phyloP scores from a whole-genome alignment of 2,113 vertebrate species.

The Passer domesticus region DNA sequence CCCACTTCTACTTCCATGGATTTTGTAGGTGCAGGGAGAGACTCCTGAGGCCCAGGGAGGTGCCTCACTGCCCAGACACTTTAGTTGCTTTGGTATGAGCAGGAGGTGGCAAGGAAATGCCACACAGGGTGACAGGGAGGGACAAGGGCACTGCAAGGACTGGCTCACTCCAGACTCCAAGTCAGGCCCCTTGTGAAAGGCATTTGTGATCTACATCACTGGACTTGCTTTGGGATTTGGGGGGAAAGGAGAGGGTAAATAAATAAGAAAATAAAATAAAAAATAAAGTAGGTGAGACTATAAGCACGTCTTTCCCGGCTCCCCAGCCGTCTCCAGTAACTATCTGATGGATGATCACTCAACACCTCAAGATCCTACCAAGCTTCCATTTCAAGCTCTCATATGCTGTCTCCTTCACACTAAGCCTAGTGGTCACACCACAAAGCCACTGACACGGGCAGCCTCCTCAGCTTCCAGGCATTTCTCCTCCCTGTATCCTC shows the following conservation, averaged over 20 bases:
- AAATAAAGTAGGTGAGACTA: slow-evolving; percentile 5
- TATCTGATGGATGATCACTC: background rate
- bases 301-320: background rate
- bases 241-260: slow-evolving; percentile 9
- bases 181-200: background rate
- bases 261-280: background rate
- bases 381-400: background rate
- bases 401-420: background rate
- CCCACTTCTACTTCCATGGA: background rate
- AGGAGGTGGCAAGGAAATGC: background rate
- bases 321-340: background rate
- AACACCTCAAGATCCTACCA: background rate
- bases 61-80: background rate
- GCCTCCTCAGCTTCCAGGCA: background rate
- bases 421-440: background rate
- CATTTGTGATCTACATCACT: background rate
- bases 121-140: rapidly evolving
- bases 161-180: background rate
- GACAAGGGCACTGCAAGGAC: background rate
- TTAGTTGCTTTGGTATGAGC: background rate
- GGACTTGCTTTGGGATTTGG: background rate
- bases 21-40: background rate
- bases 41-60: background rate
- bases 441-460: background rate
- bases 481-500: background rate